phyloP scores from a whole-genome alignment of 2,888 invertebrate species.

The Drosophila putrida region DNA sequence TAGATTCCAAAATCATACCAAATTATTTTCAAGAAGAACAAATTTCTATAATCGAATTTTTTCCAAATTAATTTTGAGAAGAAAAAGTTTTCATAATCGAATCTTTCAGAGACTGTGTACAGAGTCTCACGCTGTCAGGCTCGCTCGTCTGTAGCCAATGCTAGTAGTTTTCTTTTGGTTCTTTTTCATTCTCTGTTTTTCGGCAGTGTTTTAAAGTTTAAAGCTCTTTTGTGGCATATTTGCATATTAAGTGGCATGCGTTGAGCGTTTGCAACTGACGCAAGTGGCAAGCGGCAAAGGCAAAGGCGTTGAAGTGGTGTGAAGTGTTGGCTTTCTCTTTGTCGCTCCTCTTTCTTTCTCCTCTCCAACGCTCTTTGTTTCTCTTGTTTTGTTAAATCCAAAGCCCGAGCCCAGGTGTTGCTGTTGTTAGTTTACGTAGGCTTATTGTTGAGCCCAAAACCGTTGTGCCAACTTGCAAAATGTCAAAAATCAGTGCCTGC shows the following conservation, averaged over 20 bases:
- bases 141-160: too few species aligned
- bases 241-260: conserved; percentile 80
- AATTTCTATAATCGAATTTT: too few species aligned
- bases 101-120: too few species aligned
- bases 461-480: conserved; percentile 62
- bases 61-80: too few species aligned
- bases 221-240: conserved; percentile 80
- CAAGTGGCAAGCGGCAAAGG: conserved; percentile 5
- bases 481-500: conserved; percentile 64
- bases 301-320: conserved; percentile 7
- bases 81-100: too few species aligned
- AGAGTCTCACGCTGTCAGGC: too few species aligned
- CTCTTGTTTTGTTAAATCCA: conserved; percentile 22
- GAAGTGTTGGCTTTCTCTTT: conserved; percentile 2
- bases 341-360: neutral
- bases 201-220: conserved; percentile 76
- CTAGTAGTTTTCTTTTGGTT: neutral
- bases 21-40: too few species aligned
- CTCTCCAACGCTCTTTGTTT: neutral
- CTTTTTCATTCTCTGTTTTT: conserved; percentile 29
- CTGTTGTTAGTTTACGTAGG: conserved; percentile 73
- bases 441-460: conserved; percentile 68
- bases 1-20: too few species aligned
- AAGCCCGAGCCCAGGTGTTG: conserved; percentile 53
- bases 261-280: conserved; percentile 48